These are phyloP conservation scores for Monopis laevigella DNA, from an alignment of 2,888 invertebrate species.

Conservation along the genomic window DNA sequence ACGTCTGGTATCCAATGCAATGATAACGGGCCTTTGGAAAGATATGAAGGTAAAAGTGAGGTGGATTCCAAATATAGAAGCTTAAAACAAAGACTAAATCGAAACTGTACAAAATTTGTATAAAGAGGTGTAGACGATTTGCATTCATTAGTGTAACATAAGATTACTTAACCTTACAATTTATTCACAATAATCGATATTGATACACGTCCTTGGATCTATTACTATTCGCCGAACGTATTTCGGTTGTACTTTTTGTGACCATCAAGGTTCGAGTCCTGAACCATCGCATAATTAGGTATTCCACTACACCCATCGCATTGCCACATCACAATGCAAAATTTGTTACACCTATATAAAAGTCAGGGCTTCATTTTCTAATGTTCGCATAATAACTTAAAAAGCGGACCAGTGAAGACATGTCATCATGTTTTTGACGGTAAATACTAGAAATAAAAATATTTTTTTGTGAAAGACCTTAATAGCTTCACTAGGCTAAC, in stretches of 20 bases:
- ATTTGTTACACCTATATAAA: conserved; percentile 67
- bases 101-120: too few relatives aligned
- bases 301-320: conserved; percentile 50
- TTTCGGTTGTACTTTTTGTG: conserved; percentile 60
- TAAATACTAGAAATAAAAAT: conserved; percentile 18
- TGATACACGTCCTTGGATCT: conserved; percentile 21
- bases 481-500: too few relatives aligned
- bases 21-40: too few relatives aligned
- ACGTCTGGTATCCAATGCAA: too few relatives aligned
- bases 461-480: too few relatives aligned
- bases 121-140: too few relatives aligned
- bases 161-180: too few relatives aligned
- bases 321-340: conserved; percentile 63
- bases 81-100: too few relatives aligned
- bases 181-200: too few relatives aligned
- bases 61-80: too few relatives aligned
- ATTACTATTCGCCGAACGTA: conserved; percentile 59
- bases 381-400: conserved; percentile 53
- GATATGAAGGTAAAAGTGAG: too few relatives aligned
- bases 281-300: conserved; percentile 60
- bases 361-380: conserved; percentile 52
- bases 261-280: conserved; percentile 61
- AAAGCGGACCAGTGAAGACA: conserved; percentile 39
- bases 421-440: conserved; percentile 23
- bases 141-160: too few relatives aligned